Evolutionary conservation across 2,888 invertebrate genomes (phyloP).

Genomic region (Idaea straminata): DNA sequence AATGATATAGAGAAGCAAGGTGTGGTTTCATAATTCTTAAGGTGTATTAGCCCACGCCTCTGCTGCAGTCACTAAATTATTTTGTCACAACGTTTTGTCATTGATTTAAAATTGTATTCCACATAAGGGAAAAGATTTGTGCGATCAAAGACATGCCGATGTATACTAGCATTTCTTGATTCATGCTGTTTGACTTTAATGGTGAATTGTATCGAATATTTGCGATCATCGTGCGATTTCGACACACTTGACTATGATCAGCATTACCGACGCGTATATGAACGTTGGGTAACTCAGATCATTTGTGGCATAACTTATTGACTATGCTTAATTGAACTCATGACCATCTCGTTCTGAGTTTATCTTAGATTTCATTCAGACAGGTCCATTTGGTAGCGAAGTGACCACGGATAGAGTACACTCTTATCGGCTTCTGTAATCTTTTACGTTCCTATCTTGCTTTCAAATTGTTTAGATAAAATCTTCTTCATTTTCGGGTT

Average conservation of each 20-base stretch:
- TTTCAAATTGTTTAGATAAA: slow-evolving; percentile 20
- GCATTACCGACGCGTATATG: slow-evolving; percentile 22
- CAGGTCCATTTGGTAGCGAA: slow-evolving; percentile 33
- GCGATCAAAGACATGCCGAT: slow-evolving; percentile 19
- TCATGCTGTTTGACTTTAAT: slow-evolving; percentile 27
- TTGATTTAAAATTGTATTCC: slow-evolving; percentile 51
- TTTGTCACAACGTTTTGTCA: slow-evolving; percentile 49
- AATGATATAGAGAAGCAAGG: slow-evolving; percentile 41
- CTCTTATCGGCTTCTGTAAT: slow-evolving; percentile 29
- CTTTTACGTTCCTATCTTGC: slow-evolving; percentile 27
- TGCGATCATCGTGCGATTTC: slow-evolving; percentile 34
- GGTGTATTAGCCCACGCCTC: slow-evolving; percentile 62
- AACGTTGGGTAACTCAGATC: slow-evolving; percentile 17
- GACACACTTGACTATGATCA: slow-evolving; percentile 24
- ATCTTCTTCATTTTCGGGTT: slow-evolving; percentile 21
- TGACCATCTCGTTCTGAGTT: slow-evolving; percentile 39
- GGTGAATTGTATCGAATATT: slow-evolving; percentile 28
- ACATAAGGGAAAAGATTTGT: slow-evolving; percentile 36
- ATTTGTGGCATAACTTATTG: slow-evolving; percentile 12
- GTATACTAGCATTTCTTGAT: slow-evolving; percentile 20
- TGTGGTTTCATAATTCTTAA: slow-evolving; percentile 47
- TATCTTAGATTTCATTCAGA: slow-evolving; percentile 35
- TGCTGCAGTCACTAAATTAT: slow-evolving; percentile 56
- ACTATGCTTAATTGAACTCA: slow-evolving; percentile 28
- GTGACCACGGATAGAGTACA: slow-evolving; percentile 16